phyloP scores from a whole-genome alignment of 2,113 vertebrate genomes.

The Anhinga rufa region DNA sequence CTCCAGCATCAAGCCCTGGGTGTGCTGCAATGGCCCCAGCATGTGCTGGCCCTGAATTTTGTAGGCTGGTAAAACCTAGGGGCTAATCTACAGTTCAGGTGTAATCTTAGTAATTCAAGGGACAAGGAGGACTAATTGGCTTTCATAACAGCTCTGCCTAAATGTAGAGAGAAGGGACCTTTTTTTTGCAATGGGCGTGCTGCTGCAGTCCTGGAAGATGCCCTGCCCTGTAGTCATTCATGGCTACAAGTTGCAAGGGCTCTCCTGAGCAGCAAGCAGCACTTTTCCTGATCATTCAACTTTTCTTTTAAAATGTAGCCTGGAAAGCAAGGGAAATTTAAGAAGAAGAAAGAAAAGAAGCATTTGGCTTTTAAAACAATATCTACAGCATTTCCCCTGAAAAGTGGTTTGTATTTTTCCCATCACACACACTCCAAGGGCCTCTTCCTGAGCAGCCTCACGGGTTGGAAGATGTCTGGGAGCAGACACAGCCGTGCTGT shows the following conservation, averaged over 20 bases:
- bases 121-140: too few species aligned
- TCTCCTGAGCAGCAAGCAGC: neutral
- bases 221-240: rapidly evolving
- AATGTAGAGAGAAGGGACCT: neutral
- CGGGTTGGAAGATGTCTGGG: neutral
- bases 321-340: neutral
- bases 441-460: neutral
- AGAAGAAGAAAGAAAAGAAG: neutral
- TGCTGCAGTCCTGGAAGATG: neutral
- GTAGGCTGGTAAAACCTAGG: neutral
- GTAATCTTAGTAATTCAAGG: neutral
- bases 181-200: too few species aligned
- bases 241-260: neutral
- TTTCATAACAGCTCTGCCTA: neutral
- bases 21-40: neutral
- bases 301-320: neutral
- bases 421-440: neutral
- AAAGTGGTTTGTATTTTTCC: neutral
- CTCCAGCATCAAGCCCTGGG: neutral
- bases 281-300: neutral
- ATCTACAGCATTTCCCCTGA: neutral
- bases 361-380: neutral
- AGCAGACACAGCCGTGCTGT: rapidly evolving
- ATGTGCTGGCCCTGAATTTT: neutral
- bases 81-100: neutral